Base-by-base conservation (phyloP, 2,113 vertebrate species). In the human (Homo sapiens) region DNA sequence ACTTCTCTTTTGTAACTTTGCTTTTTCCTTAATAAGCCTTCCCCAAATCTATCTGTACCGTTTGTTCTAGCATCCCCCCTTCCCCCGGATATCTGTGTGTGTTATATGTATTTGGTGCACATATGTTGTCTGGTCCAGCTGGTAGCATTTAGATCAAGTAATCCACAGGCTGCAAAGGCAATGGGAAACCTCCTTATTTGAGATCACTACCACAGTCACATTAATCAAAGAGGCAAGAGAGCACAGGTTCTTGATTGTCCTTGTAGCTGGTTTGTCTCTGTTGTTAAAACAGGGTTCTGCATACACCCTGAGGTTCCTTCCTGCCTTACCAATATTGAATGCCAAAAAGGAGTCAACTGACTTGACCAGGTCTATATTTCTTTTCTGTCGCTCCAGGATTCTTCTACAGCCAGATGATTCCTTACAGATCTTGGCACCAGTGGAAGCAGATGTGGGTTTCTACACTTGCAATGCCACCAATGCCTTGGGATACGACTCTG, bases 391-490 rank as follows among this genome's bases (percentile, higher is more conserved):
- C 98, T 98, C 50, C 98, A 99, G 99, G 98, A 98, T 99, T 94
- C 97, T 98, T 89, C 98, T 99, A 93, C 99, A 99, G 94, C 98
- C 99, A 94, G 99, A 99, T 57, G 99, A 99, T 88, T 99, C 99
- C 85, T 98, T 99, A 96, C 99, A 98, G 98, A 99, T 99, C 98
- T 98, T 99, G 97, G 98, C 98, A 25, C 99, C 99, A 0, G 98
- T 98, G 95, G 99, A 99, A 99, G 98, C 97, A 35, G 99, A 99
- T 92, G 99, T 99, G 96, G 99, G 99, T 96, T 99, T 99, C 97
- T 99, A 99, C 97, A 99, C 99, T 82, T 99, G 99, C 97, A 99
- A 99, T 48, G 99, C 99, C 45, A 99, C 98, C 52, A 99, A 99
- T 97, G 97, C 96, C 64, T 97, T 99, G 50, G 99, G 99, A 89